Base-by-base conservation (phyloP, 2,888 invertebrate species). In the Hyalella azteca region DNA sequence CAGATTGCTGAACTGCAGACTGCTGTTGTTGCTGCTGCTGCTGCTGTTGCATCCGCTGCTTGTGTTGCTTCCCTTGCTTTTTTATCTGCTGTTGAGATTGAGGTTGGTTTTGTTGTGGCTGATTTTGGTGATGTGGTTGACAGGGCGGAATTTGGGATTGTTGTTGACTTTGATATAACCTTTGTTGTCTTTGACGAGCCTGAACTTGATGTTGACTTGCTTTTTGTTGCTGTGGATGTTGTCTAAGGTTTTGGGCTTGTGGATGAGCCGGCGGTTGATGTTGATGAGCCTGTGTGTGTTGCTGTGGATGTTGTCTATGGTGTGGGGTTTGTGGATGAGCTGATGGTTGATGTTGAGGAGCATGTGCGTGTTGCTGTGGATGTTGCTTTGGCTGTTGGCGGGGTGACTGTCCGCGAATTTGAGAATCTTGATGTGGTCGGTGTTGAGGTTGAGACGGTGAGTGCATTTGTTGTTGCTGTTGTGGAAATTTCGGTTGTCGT, bases 321-420 rank as follows among this genome's bases (percentile, higher is more conserved):
- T n/a, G n/a, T 29, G 15, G 49, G 7, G 26, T 15, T 22, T 77
- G 77, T 3, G 66, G 66, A 36, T 32, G 66, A 13, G 32, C 0
- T 4, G 22, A 29, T 29, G 54, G 29, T 0, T 36, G 40, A 15
- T 19, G 22, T 75, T 75, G 75, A 26, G 40, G 75, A n/a, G 36
- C n/a, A 2, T 41, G 45, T 5, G 26, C 11, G 29, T 75, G 41
- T 45, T 75, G 75, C 29, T 41, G 79, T 15, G 66, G 79, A 40
- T 79, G 79, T 29, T 29, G 40, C 26, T 79, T 41, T 29, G 60
- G 77, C n/a, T 66, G 66, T 40, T 59, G 78, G 13, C 29, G 39
- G 9, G 15, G 66, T 4, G n/a, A 45, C n/a, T 75, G 75, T n/a
- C 26, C 41, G n/a, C 73, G 39, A 75, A 26, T 29, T 75, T 41